Percentiles rank a stretch among this genome's conserved stretches.
Evolutionary conservation across 1,140 invertebrate genomes (phyloP).

Genomic region (Tribolium madens): DNA sequence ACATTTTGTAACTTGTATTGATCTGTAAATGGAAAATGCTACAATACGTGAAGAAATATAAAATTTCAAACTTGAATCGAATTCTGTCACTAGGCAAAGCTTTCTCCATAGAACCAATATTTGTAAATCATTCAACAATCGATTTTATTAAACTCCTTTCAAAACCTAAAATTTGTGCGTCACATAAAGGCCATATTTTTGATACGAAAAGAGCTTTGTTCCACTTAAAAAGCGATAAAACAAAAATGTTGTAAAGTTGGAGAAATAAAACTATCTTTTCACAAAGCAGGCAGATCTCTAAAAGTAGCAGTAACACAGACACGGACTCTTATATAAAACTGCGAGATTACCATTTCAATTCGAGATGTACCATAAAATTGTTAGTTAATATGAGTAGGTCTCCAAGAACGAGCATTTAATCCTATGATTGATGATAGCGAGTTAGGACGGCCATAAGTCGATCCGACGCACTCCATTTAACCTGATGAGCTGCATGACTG

Average conservation of each 20-base stretch:
- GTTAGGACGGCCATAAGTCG: conserved; percentile 60
- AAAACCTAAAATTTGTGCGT: too few relatives aligned
- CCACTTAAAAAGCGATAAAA: conserved; percentile 23
- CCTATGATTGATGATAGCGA: conserved; percentile 62
- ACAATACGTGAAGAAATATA: too few relatives aligned
- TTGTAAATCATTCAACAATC: too few relatives aligned
- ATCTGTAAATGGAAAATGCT: too few relatives aligned
- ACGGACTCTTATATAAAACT: conserved; percentile 24
- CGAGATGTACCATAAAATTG: conserved; percentile 57
- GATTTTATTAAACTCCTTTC: too few relatives aligned
- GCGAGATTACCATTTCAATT: conserved; percentile 52
- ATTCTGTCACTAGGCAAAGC: too few relatives aligned
- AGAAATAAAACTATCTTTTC: conserved; percentile 22
- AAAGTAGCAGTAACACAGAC: neutral
- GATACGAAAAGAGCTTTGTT: conserved; percentile 1
- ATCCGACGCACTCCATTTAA: conserved; percentile 64
- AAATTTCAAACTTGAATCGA: too few relatives aligned
- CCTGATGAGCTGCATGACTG: conserved; percentile 63
- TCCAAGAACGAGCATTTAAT: conserved; percentile 60
- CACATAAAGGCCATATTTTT: conserved; percentile 8
- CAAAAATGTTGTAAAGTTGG: conserved; percentile 20
- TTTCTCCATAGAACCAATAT: too few relatives aligned
- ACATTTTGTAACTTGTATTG: too few relatives aligned
- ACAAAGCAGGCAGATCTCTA: conserved; percentile 18
- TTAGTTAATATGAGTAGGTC: conserved; percentile 56